Percentiles rank a stretch among this genome's conserved stretches.
These are phyloP conservation scores for Sitodiplosis mosellana DNA, from an alignment of 1,140 invertebrate species.

Conservation along the genomic window DNA sequence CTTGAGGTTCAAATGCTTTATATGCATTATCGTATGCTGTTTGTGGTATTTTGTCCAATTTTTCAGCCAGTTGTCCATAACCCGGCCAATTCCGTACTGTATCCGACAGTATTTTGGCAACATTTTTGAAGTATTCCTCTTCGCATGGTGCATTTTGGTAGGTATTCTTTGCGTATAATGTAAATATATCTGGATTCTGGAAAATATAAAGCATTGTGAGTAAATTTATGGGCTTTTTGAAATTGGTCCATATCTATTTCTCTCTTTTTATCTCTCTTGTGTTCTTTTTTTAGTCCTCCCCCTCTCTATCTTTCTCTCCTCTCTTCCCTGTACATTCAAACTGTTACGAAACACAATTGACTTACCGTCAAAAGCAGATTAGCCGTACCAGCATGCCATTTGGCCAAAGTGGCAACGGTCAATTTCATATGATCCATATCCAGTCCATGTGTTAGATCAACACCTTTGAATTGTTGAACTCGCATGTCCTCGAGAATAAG, in stretches of 20 bases:
- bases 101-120: constrained; percentile 7
- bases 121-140: constrained; percentile 4
- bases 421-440: not conserved
- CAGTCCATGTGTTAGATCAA: not conserved
- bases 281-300: too few species aligned
- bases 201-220: too few species aligned
- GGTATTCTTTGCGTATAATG: constrained; percentile 5
- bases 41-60: constrained; percentile 18
- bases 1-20: constrained; percentile 5
- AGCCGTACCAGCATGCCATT: not conserved
- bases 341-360: not conserved
- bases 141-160: constrained; percentile 5
- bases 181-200: constrained; percentile 24
- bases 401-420: not conserved
- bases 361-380: not conserved
- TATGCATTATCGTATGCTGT: constrained; percentile 16
- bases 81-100: constrained; percentile 4
- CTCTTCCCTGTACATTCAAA: not conserved
- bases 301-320: too few species aligned
- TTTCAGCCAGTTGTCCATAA: constrained; percentile 20
- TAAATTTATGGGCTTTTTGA: too few species aligned
- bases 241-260: too few species aligned
- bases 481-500: not conserved
- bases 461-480: not conserved
- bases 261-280: too few species aligned